Percentiles rank a stretch among this genome's conserved stretches.
These are phyloP conservation scores for Thryonomys swinderianus DNA, from an alignment of 2,113 vertebrate genomes.

Conservation along the genomic window DNA sequence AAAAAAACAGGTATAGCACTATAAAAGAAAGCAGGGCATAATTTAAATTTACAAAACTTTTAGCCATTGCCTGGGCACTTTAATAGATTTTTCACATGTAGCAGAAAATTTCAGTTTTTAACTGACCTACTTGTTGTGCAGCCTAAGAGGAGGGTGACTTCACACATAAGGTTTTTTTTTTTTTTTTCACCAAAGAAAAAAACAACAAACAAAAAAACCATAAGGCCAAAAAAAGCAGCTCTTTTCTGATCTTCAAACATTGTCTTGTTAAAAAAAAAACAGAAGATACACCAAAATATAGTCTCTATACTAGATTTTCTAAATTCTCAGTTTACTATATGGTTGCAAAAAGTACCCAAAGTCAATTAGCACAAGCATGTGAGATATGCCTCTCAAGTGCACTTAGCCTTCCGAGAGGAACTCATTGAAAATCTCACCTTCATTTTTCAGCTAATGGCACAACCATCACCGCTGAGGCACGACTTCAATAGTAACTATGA, in stretches of 20 bases:
- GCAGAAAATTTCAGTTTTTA: neutral
- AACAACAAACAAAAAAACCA: too few species aligned
- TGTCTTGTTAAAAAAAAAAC: neutral
- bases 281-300: neutral
- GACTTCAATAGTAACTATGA: neutral
- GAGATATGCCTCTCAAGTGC: neutral
- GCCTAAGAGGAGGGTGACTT: neutral
- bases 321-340: neutral
- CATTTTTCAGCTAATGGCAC: neutral
- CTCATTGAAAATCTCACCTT: neutral
- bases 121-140: neutral
- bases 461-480: neutral
- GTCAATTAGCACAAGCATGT: neutral
- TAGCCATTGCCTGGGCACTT: rapidly evolving
- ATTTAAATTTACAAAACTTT: neutral
- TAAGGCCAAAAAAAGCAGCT: neutral
- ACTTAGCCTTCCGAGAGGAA: neutral
- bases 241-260: neutral
- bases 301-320: neutral
- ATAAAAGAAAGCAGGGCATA: neutral
- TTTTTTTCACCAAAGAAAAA: too few species aligned
- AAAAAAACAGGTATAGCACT: neutral
- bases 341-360: neutral
- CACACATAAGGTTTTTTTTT: neutral
- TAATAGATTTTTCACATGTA: neutral